Evolutionary conservation across 2,113 vertebrate genomes (phyloP), one percentile per base, ranked within the genome.

Genomic region (Cottus gobio): DNA sequence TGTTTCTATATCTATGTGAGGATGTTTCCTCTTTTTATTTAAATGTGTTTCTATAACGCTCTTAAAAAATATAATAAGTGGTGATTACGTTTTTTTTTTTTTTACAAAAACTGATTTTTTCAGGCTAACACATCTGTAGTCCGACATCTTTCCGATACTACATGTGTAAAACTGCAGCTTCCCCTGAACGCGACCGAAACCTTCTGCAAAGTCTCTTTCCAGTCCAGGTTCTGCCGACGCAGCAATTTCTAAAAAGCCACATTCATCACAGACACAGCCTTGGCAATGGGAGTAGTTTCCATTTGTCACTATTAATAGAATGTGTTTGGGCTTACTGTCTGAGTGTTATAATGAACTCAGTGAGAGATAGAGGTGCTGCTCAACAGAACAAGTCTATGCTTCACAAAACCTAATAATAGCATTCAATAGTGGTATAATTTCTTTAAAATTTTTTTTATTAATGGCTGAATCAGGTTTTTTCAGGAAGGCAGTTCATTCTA

Each of bases 271-370:
- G 60, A 83, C 85, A 85, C 54, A 70, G 85, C 77, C 78, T 80
- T 79, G 85, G 85, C 85, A 82, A 79, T 1, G 18, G 31, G 18
- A 63, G 15, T 39, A 16, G 80, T 79, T 66, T 36, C 83, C 68
- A 82, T 93, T 92, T 89, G 71, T 91, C 90, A 90, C 86, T 58
- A 90, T 91, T 88, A 84, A 90, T 90, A 82, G 31, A 86, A 71
- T 12, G 46, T 75, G 82, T 87, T 75, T 84, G 79, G 67, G 64
- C 77, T 75, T 31, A 69, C 77, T 73, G 73, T 77, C 81, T 36
- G 16, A 5, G 10, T 57, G 46, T 48, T 83, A 28, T 84, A 89
- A 82, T 80, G 85, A 79, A 85, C 18, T 75, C 68, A 26, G 24
- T 76, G 68, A 77, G 73, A 67, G 74, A 85, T 64, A 58, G 73